These are phyloP conservation scores for Tholera decimalis DNA, from an alignment of 2,888 invertebrate genomes.

Conservation along the genomic window DNA sequence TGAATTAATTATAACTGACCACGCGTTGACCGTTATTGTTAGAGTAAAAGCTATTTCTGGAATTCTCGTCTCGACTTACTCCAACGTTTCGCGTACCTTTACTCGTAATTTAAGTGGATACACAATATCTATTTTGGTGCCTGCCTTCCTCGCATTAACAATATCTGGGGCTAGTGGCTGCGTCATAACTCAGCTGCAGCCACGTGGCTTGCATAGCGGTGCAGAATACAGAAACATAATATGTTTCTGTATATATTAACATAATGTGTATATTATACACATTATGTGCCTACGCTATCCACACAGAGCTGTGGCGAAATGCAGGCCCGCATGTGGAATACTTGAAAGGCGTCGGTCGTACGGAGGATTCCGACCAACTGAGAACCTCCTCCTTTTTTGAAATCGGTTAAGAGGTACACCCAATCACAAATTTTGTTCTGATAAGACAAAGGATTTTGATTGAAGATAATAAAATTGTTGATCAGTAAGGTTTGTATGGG, in stretches of 20 bases:
- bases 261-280: no score
- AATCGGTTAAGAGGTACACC: no score
- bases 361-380: not conserved
- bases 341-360: constrained; percentile 6
- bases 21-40: not conserved
- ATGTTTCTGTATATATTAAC: no score
- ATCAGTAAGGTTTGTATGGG: no score
- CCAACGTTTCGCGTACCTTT: not conserved
- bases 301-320: not conserved
- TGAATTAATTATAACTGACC: no score
- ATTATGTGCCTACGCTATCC: not conserved
- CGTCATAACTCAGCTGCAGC: constrained; percentile 16
- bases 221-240: not conserved
- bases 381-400: not conserved
- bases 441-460: no score
- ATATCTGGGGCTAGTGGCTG: constrained; percentile 9
- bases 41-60: not conserved
- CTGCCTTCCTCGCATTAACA: constrained; percentile 14
- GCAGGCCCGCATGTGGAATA: not conserved
- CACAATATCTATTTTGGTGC: constrained; percentile 22
- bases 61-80: not conserved
- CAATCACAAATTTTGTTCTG: not conserved
- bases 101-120: constrained; percentile 16
- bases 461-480: no score
- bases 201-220: constrained; percentile 19